Evolutionary conservation across 2,888 invertebrate species (phyloP).

Genomic region (Tenthredo scrophulariae): DNA sequence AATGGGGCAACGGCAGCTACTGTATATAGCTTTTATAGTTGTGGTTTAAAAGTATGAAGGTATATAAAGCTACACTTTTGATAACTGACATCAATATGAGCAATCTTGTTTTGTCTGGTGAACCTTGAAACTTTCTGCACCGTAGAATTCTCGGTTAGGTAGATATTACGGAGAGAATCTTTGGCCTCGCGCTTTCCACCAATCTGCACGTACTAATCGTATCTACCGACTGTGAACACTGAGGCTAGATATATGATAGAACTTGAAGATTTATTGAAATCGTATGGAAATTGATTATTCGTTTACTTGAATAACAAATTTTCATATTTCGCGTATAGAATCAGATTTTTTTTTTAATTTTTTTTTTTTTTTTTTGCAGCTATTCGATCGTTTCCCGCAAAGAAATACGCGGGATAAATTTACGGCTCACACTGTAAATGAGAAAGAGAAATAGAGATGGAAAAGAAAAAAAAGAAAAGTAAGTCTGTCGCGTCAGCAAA

Average conservation of each 20-base stretch:
- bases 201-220: neutral
- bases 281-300: conserved; percentile 5
- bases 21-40: conserved; percentile 5
- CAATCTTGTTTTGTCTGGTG: conserved; percentile 34
- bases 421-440: neutral
- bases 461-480: conserved; percentile 9
- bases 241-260: neutral
- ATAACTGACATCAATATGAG: conserved; percentile 33
- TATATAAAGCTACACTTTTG: conserved; percentile 27
- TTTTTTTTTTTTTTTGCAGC: neutral
- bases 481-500: conserved; percentile 33
- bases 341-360: neutral
- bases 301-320: conserved; percentile 1
- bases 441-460: neutral
- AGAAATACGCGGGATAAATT: neutral
- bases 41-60: conserved; percentile 22
- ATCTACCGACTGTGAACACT: neutral
- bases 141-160: neutral
- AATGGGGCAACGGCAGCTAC: conserved; percentile 18
- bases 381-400: neutral
- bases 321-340: neutral
- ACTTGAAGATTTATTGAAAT: neutral
- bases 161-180: neutral
- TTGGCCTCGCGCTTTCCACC: conserved; percentile 4
- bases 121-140: conserved; percentile 26